Percentiles rank a stretch among this genome's conserved stretches.
phyloP scores from a whole-genome alignment of 2,888 invertebrate species.

The Rhingia campestris region DNA sequence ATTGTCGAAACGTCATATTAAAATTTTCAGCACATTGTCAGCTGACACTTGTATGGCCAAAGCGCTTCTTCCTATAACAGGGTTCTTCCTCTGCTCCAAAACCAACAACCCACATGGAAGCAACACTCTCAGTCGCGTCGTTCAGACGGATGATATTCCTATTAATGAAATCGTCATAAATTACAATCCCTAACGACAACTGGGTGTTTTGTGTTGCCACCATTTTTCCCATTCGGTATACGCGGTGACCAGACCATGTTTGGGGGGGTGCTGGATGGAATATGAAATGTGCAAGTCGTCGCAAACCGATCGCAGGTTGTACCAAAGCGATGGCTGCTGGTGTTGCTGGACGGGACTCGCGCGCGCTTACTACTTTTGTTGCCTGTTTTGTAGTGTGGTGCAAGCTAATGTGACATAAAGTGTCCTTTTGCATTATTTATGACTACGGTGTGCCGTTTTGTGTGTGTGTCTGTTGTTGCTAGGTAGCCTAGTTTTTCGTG shows the following conservation, averaged over 20 bases:
- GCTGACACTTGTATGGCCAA: conserved; percentile 52
- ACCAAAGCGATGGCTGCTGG: conserved; percentile 23
- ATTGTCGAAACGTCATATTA: conserved; percentile 57
- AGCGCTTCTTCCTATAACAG: conserved; percentile 21
- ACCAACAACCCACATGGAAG: conserved; percentile 37
- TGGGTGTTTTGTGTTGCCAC: conserved; percentile 68
- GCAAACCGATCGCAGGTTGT: conserved; percentile 49
- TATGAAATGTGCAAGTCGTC: conserved; percentile 40
- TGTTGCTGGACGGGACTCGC: conserved; percentile 29
- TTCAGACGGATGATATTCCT: conserved; percentile 50
- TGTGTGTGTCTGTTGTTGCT: not conserved
- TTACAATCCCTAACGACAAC: conserved; percentile 67
- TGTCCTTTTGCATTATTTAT: conserved; percentile 72
- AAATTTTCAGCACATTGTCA: conserved; percentile 36
- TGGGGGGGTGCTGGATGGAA: conserved; percentile 9
- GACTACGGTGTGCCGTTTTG: conserved; percentile 16
- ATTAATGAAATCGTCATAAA: conserved; percentile 71
- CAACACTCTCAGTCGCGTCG: not conserved
- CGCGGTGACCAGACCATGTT: conserved; percentile 25
- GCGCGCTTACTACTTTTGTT: conserved; percentile 10
- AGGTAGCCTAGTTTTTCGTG: conserved; percentile 47
- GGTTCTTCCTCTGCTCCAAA: not conserved
- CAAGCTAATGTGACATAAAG: conserved; percentile 69
- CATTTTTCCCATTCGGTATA: conserved; percentile 17
- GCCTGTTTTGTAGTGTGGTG: conserved; percentile 44